A percentile compares a stretch with the other conserved stretches of the same genome.
These are phyloP conservation scores for Plebejus argus DNA, from an alignment of 2,888 invertebrate species.

Conservation along the genomic window DNA sequence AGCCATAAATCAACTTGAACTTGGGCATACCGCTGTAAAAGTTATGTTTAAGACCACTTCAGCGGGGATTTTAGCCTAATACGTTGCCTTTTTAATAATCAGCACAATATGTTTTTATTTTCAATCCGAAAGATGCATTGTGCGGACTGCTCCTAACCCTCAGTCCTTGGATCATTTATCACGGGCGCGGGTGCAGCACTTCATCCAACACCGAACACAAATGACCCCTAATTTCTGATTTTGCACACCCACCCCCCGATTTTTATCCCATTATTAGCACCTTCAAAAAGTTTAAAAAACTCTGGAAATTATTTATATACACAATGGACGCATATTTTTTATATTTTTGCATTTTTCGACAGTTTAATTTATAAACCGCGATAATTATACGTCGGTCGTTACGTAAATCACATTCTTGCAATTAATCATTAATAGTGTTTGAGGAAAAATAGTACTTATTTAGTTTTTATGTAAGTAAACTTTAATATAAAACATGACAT, in stretches of 20 bases:
- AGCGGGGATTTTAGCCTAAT: too few species aligned
- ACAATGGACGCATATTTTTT: not conserved
- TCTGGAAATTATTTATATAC: conserved; percentile 23
- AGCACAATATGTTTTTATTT: too few species aligned
- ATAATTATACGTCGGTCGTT: not conserved
- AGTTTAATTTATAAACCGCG: conserved; percentile 4
- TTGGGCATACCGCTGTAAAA: too few species aligned
- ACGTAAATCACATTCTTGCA: conserved; percentile 6
- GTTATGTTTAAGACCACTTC: too few species aligned
- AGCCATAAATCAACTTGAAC: too few species aligned
- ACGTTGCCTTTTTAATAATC: too few species aligned
- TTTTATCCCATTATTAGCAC: conserved; percentile 32
- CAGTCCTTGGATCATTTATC: conserved; percentile 44
- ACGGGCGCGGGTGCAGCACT: conserved; percentile 52
- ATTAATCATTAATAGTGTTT: conserved; percentile 13
- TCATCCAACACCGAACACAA: conserved; percentile 48
- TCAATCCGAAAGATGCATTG: not conserved
- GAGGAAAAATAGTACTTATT: not conserved
- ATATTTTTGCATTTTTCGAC: conserved; percentile 9
- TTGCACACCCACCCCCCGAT: conserved; percentile 68
- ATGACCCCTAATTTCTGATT: conserved; percentile 71
- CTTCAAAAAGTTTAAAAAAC: conserved; percentile 39
- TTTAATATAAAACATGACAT: conserved; percentile 19
- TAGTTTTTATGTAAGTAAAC: conserved; percentile 2
- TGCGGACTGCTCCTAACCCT: not conserved